Evolutionary conservation across 2,797 vertebrate genomes (phyloP), one percentile per base, ranked within the genome.

Genomic region (Agapornis canus): DNA sequence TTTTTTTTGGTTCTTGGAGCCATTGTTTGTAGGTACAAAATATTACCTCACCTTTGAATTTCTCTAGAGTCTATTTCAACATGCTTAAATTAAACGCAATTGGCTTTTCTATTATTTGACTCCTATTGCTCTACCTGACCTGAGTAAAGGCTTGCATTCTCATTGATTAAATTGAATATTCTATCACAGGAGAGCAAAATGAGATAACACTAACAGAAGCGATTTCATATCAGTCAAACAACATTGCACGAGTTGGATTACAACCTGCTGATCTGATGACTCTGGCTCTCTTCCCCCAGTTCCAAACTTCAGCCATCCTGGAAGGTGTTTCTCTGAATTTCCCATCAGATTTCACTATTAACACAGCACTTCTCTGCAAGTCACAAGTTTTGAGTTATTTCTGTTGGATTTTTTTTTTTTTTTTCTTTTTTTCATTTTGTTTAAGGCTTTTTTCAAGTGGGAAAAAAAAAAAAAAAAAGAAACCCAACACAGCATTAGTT

Each of bases 71-170:
- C 49, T 49, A 52, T 79, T 92, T 84, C 63, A 75, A 20, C 13
- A 16, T 1, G 3, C 16, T 63, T 66, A 13, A 63, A 77, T 22
- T 43, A 73, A 83, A 86, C 60, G 6, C 16, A 37, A 25, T 4
- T 2, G 20, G 1, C 1, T 52, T 42, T 40, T 60, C 27, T 71
- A 3, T 1, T 43, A 29, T 51, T 39, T 78, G 1, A 2, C 51
- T 54, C 11, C 7, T 87, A 8, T 16, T 68, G 13, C 22, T 81
- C 17, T 11, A 68, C 2, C 26, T 45, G 32, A 83, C 31, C 31
- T 54, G 31, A 60, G 17, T 47, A 47, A 71, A 78, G 5, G 11
- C 3, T 32, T 83, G 22, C 54, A 27, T 51, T 82, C 17, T 70
- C 29, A 54, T 43, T 54, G 21, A 49, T 47, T 65, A 56, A 78